phyloP scores from a whole-genome alignment of 37 sponge, comb jelly and placozoan genomes.

The Dysidea cf. avara region DNA sequence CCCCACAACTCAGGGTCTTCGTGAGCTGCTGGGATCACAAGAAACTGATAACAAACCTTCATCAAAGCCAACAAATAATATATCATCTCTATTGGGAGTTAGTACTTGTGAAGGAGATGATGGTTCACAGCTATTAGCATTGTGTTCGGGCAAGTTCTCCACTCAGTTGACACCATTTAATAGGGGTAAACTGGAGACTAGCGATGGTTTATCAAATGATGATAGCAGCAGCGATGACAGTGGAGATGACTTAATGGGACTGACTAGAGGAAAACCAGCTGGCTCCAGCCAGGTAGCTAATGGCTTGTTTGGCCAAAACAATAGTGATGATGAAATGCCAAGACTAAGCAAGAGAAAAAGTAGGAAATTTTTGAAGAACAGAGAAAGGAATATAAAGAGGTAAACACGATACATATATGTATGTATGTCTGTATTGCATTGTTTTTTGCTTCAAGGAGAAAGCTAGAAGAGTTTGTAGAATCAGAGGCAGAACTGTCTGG shows the following conservation, averaged over 20 bases:
- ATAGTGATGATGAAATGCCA: slow-evolving; percentile 52
- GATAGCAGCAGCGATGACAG: too few species aligned
- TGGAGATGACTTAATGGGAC: too few species aligned
- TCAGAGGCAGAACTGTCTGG: slow-evolving; percentile 92
- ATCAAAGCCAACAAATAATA: neutral
- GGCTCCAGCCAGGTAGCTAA: slow-evolving; percentile 5
- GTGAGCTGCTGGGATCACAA: slow-evolving; percentile 32
- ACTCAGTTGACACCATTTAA: neutral
- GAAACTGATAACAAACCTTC: neutral
- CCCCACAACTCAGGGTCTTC: slow-evolving; percentile 32
- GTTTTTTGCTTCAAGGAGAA: slow-evolving; percentile 35
- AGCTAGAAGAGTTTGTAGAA: slow-evolving; percentile 81
- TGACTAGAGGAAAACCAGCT: neutral
- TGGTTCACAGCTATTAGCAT: slow-evolving; percentile 28
- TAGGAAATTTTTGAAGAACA: neutral
- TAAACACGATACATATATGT: neutral
- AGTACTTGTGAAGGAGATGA: neutral
- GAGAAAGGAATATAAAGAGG: neutral
- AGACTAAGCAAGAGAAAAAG: slow-evolving; percentile 29
- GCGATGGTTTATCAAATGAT: too few species aligned
- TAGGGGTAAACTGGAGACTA: neutral
- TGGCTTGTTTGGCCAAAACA: neutral
- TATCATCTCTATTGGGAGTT: neutral
- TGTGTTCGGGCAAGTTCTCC: slow-evolving; percentile 69
- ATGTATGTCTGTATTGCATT: neutral